phyloP scores from a whole-genome alignment of 1,140 invertebrate genomes.

The Ceratina australensis region DNA sequence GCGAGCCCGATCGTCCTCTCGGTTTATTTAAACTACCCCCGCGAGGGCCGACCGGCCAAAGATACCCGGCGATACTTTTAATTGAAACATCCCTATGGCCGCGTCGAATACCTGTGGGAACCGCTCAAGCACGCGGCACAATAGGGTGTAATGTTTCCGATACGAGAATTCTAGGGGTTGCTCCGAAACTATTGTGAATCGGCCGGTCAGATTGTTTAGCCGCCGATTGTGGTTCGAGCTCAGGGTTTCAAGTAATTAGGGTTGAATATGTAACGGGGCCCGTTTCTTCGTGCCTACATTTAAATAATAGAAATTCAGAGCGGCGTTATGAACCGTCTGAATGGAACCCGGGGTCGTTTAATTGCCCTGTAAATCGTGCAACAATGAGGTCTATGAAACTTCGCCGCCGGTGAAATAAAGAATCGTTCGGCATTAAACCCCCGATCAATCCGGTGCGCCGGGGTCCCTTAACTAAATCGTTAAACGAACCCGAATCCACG shows the following conservation, averaged over 20 bases:
- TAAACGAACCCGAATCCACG: slow-evolving; percentile 10
- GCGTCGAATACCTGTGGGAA: neutral
- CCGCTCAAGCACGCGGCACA: neutral
- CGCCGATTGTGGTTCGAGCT: neutral
- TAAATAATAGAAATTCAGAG: neutral
- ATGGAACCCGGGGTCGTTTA: neutral
- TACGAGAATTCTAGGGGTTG: neutral
- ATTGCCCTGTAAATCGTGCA: neutral
- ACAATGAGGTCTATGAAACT: neutral
- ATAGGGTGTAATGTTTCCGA: slow-evolving; percentile 2
- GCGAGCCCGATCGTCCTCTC: neutral
- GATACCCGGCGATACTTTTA: neutral
- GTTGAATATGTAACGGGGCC: neutral
- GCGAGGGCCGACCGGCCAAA: too few species aligned
- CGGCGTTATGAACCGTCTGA: neutral
- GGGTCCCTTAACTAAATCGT: neutral
- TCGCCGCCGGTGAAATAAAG: neutral
- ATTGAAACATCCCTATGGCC: slow-evolving; percentile 13
- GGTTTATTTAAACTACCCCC: neutral
- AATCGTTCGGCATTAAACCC: neutral
- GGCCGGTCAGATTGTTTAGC: neutral
- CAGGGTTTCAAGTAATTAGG: neutral
- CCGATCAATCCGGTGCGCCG: neutral
- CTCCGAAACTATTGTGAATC: neutral
- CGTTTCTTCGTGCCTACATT: neutral